Percentiles rank a stretch among this genome's conserved stretches.
Conservation (phyloP, 1,140 invertebrate genomes). For the Nebria ingens region DNA sequence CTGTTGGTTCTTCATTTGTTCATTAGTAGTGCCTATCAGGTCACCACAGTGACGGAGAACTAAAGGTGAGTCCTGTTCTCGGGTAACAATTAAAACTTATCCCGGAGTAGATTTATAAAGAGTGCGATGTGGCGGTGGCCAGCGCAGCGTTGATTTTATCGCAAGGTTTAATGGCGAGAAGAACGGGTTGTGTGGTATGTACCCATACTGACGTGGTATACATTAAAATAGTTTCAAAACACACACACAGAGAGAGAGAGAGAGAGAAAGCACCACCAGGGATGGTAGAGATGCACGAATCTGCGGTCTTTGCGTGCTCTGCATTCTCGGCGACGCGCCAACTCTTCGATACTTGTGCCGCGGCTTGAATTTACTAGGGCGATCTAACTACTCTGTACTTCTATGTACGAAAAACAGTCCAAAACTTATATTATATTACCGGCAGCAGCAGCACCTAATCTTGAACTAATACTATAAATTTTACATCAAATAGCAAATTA, state of each 20-base stretch:
- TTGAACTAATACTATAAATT: too few species aligned
- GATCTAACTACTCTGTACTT: background rate
- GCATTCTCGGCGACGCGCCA: background rate
- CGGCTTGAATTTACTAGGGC: background rate
- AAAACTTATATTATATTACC: too few species aligned
- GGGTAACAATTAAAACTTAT: background rate
- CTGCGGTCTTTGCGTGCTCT: background rate
- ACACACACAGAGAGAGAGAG: background rate
- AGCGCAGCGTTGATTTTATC: background rate
- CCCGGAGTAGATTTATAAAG: background rate
- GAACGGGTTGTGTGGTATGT: background rate
- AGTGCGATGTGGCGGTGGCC: background rate
- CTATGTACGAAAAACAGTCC: background rate
- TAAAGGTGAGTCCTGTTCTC: background rate
- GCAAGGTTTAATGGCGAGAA: background rate
- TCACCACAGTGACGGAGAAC: background rate
- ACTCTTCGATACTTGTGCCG: background rate
- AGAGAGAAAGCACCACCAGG: too few species aligned
- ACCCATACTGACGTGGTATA: background rate
- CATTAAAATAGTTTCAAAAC: conserved; percentile 6
- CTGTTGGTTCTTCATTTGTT: too few species aligned
- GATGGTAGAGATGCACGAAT: background rate
- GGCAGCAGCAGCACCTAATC: too few species aligned
- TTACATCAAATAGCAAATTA: too few species aligned
- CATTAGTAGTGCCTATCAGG: too few species aligned